phyloP scores from a whole-genome alignment of 2,888 invertebrate species.

The Physocephala rufipes region DNA sequence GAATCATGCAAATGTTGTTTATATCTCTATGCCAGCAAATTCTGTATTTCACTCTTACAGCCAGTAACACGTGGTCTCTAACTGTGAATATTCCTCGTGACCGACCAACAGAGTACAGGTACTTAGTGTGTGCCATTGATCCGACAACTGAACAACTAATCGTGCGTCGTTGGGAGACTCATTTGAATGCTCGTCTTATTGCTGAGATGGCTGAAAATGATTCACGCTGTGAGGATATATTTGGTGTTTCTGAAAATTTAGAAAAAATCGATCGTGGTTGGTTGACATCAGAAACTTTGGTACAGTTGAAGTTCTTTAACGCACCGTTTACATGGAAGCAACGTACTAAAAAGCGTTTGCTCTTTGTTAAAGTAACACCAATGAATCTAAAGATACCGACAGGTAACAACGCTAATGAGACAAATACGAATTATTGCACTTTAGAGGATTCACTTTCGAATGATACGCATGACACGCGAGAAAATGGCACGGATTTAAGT shows the following conservation, averaged over 20 bases:
- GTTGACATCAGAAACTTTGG: conserved; percentile 82
- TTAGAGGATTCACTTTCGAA: conserved; percentile 74
- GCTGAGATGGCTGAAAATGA: conserved; percentile 60
- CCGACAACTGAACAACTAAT: conserved; percentile 69
- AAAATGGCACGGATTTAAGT: conserved; percentile 67
- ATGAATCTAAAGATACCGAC: conserved; percentile 71
- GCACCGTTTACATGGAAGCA: conserved; percentile 81
- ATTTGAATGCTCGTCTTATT: conserved; percentile 74
- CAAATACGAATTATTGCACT: conserved; percentile 47
- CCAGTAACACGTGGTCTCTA: conserved; percentile 72
- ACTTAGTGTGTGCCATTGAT: conserved; percentile 76
- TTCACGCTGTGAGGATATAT: conserved; percentile 67
- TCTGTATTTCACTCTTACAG: conserved; percentile 39
- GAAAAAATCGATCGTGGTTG: conserved; percentile 79
- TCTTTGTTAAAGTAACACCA: conserved; percentile 80
- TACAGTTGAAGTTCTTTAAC: conserved; percentile 85
- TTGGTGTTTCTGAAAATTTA: conserved; percentile 70
- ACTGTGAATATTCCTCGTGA: conserved; percentile 74
- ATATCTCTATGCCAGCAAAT: conserved; percentile 32
- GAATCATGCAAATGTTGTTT: conserved; percentile 49
- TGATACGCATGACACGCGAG: conserved; percentile 69
- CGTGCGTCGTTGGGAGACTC: conserved; percentile 84
- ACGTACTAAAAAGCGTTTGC: conserved; percentile 73
- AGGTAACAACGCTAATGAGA: conserved; percentile 36
- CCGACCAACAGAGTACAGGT: conserved; percentile 77